phyloP scores from a whole-genome alignment of 2,797 vertebrate species.

The Gymnopithys bicolor region DNA sequence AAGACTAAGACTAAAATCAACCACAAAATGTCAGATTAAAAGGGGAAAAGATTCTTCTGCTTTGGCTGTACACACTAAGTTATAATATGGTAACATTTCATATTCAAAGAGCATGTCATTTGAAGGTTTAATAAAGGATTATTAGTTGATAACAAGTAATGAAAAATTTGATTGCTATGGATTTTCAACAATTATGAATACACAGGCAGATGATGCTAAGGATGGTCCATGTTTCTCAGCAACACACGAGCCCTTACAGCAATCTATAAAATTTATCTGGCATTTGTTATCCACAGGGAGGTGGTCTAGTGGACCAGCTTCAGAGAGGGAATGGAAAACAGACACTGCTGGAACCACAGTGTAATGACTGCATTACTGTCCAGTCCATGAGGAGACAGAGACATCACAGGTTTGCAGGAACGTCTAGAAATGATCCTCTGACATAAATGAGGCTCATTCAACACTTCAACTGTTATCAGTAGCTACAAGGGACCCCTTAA shows the following conservation, averaged over 20 bases:
- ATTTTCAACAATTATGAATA: not conserved
- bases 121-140: not conserved
- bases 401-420: not conserved
- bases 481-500: not conserved
- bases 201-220: not conserved
- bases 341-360: not conserved
- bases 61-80: not conserved
- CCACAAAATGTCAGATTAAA: not conserved
- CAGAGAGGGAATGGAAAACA: not conserved
- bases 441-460: not conserved
- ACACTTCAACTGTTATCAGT: not conserved
- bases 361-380: not conserved
- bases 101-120: not conserved
- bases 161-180: not conserved
- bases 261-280: not conserved
- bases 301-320: not conserved
- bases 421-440: not conserved
- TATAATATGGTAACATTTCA: not conserved
- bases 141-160: not conserved
- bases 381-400: not conserved
- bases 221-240: not conserved
- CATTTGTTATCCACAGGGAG: not conserved
- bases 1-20: not conserved
- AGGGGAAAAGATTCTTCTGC: not conserved
- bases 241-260: not conserved